Percentiles rank a stretch among this genome's conserved stretches.
Evolutionary conservation across 2,113 vertebrate genomes (phyloP).

Genomic region (Syngnathus floridae): DNA sequence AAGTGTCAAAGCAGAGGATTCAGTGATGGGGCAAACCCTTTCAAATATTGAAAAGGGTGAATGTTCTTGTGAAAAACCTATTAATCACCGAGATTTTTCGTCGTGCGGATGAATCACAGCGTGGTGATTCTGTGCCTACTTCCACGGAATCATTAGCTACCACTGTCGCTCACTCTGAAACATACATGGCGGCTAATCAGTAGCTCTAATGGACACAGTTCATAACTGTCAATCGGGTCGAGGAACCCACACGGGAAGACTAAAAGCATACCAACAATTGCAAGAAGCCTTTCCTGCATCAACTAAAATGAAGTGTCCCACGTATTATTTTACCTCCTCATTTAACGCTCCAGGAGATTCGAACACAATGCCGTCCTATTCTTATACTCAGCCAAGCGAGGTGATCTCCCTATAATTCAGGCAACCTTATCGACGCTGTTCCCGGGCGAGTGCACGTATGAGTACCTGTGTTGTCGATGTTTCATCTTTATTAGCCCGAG

Average conservation of each 20-base stretch:
- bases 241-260: constrained; percentile 35
- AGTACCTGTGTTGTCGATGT: constrained; percentile 75
- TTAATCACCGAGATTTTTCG: constrained; percentile 67
- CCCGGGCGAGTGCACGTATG: constrained; percentile 56
- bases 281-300: constrained; percentile 43
- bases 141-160: constrained; percentile 68
- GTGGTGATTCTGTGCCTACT: constrained; percentile 56
- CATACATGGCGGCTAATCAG: constrained; percentile 69
- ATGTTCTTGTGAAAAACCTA: constrained; percentile 68
- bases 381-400: constrained; percentile 57
- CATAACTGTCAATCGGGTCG: constrained; percentile 69
- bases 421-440: constrained; percentile 63
- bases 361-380: constrained; percentile 58
- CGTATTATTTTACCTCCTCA: constrained; percentile 58
- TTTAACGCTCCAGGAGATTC: constrained; percentile 48
- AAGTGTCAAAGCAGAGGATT: constrained; percentile 61
- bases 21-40: constrained; percentile 55
- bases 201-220: constrained; percentile 73
- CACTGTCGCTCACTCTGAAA: constrained; percentile 56
- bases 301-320: constrained; percentile 45
- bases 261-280: constrained; percentile 33
- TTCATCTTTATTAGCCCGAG: constrained; percentile 77
- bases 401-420: constrained; percentile 69
- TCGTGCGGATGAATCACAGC: constrained; percentile 62
- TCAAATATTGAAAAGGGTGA: constrained; percentile 66